These are phyloP conservation scores for Pygocentrus nattereri DNA, from an alignment of 2,797 vertebrate species.

Conservation along the genomic window DNA sequence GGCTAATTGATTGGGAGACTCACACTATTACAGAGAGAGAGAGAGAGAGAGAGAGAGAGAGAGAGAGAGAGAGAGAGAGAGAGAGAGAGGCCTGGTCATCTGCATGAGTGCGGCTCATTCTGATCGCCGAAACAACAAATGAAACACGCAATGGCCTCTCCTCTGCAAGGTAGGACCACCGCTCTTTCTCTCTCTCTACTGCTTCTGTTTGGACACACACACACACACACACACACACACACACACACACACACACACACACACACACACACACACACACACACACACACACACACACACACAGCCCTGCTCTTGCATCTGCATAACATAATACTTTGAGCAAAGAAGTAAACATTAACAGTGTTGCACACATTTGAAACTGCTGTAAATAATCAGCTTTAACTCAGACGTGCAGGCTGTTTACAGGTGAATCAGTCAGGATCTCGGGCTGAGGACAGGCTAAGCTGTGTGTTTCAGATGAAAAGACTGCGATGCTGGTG, in stretches of 20 bases:
- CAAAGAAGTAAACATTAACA: too few species aligned
- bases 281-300: conserved; percentile 53
- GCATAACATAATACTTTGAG: too few species aligned
- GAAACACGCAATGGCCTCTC: conserved; percentile 15
- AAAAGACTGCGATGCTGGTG: conserved; percentile 37
- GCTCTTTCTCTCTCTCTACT: not conserved
- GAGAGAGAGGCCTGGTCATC: conserved; percentile 49
- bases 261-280: conserved; percentile 45
- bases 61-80: conserved; percentile 8
- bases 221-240: conserved; percentile 43
- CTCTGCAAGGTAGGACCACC: conserved; percentile 45
- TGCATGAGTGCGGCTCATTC: conserved; percentile 42
- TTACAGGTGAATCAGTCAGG: not conserved
- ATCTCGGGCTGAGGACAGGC: too few species aligned
- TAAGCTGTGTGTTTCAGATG: not conserved
- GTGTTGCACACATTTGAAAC: too few species aligned
- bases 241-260: conserved; percentile 51
- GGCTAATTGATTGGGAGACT: conserved; percentile 65
- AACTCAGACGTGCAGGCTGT: not conserved
- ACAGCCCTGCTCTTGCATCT: conserved; percentile 23
- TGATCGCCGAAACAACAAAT: conserved; percentile 26
- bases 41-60: not conserved
- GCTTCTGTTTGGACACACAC: conserved; percentile 54
- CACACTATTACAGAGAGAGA: conserved; percentile 40
- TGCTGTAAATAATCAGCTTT: too few species aligned